phyloP scores from a whole-genome alignment of 35 echinoderm and acorn worm species.

The Apostichopus japonicus region DNA sequence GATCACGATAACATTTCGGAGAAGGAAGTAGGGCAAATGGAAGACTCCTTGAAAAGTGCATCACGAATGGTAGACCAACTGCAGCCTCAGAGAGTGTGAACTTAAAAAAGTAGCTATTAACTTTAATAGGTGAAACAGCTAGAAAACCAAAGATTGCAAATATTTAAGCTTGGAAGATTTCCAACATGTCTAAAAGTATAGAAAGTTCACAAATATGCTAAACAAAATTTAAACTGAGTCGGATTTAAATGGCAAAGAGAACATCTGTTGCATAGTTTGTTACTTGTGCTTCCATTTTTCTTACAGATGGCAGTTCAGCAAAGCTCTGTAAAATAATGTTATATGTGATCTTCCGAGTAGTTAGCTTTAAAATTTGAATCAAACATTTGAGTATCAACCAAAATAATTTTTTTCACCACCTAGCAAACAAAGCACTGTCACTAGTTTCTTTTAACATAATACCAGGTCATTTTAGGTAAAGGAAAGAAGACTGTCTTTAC shows the following conservation, averaged over 20 bases:
- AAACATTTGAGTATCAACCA: neutral
- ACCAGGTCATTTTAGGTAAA: neutral
- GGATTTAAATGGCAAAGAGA: neutral
- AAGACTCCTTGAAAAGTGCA: slow-evolving; percentile 40
- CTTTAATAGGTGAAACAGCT: slow-evolving; percentile 23
- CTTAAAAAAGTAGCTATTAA: neutral
- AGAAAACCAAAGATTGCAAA: slow-evolving; percentile 48
- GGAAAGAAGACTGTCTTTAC: neutral
- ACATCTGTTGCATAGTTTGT: neutral
- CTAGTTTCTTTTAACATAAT: neutral
- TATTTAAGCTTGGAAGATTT: neutral
- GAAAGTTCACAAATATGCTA: neutral
- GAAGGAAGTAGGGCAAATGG: slow-evolving; percentile 12
- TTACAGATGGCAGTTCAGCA: neutral
- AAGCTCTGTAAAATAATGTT: no score
- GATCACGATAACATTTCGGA: neutral
- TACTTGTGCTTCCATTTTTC: neutral
- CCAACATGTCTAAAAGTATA: neutral
- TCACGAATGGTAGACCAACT: slow-evolving; percentile 53
- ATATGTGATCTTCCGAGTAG: neutral
- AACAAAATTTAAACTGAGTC: neutral
- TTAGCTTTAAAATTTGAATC: neutral
- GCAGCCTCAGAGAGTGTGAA: slow-evolving; percentile 38
- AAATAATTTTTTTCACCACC: neutral
- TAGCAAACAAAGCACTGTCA: neutral